Percentiles rank a stretch among this genome's conserved stretches.
Evolutionary conservation across 1,140 invertebrate species (phyloP).

Genomic region (Galleria mellonella): DNA sequence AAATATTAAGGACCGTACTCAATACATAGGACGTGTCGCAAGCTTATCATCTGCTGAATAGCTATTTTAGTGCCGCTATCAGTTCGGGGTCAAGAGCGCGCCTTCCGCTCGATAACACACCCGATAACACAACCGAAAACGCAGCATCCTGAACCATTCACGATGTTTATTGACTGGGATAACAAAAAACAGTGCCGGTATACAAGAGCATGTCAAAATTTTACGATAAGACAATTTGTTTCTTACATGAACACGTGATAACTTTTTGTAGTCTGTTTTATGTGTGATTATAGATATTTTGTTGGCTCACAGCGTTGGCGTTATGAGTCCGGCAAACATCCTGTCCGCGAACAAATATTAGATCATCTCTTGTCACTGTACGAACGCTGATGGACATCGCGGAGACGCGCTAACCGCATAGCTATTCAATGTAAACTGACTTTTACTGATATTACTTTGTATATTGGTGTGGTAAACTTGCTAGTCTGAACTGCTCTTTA

Average conservation of each 20-base stretch:
- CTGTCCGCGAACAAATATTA: slow-evolving; percentile 56
- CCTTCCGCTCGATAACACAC: slow-evolving; percentile 50
- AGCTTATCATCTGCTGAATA: slow-evolving; percentile 17
- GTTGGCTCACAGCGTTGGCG: slow-evolving; percentile 45
- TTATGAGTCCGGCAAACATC: slow-evolving; percentile 59
- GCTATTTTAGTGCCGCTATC: slow-evolving; percentile 51
- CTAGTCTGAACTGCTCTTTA: too few relatives aligned
- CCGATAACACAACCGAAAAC: slow-evolving; percentile 28
- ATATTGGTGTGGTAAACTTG: slow-evolving; percentile 5
- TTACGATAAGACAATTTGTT: background rate
- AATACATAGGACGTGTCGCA: background rate
- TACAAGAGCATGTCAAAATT: too few relatives aligned
- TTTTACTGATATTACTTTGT: slow-evolving; percentile 14
- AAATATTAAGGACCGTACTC: background rate
- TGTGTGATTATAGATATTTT: slow-evolving; percentile 47
- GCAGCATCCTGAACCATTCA: slow-evolving; percentile 40
- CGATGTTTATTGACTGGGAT: slow-evolving; percentile 28
- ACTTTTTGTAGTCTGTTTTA: slow-evolving; percentile 30
- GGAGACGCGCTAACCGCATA: slow-evolving; percentile 42
- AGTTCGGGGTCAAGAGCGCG: slow-evolving; percentile 61
- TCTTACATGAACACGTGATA: slow-evolving; percentile 3
- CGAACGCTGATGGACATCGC: slow-evolving; percentile 46
- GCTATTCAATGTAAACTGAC: slow-evolving; percentile 35
- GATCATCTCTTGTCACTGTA: slow-evolving; percentile 28
- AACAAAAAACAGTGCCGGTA: slow-evolving; percentile 22